These are phyloP conservation scores for Creontiades dilutus DNA, from an alignment of 2,888 invertebrate genomes.

Conservation along the genomic window DNA sequence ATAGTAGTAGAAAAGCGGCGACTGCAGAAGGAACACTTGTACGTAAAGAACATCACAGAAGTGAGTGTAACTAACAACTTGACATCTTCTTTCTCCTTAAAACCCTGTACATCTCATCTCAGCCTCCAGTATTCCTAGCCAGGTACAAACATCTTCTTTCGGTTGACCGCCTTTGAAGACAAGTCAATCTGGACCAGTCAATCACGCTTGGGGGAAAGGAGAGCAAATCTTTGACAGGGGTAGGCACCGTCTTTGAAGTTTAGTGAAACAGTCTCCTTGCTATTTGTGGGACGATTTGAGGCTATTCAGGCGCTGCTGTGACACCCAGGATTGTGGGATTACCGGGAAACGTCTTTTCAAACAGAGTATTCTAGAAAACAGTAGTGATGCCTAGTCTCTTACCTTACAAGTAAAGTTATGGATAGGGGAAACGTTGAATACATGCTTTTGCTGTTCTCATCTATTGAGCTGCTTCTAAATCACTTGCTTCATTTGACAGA, in stretches of 20 bases:
- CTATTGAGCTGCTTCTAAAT: too few relatives aligned
- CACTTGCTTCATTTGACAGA: too few relatives aligned
- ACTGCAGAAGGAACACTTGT: conserved; percentile 27
- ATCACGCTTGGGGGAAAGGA: conserved; percentile 41
- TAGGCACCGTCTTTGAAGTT: conserved; percentile 53
- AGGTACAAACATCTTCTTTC: conserved; percentile 37
- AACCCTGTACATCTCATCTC: conserved; percentile 9
- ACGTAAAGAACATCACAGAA: neutral
- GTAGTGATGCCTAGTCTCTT: neutral
- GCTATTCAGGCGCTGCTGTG: neutral
- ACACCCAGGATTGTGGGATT: neutral
- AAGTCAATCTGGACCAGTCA: conserved; percentile 70
- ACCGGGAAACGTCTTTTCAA: neutral
- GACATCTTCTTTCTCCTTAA: conserved; percentile 28
- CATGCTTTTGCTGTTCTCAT: too few relatives aligned
- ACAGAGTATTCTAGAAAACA: neutral
- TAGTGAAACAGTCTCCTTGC: neutral
- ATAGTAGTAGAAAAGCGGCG: neutral
- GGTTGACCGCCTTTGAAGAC: conserved; percentile 70
- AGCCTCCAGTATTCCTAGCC: conserved; percentile 4
- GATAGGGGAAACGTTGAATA: too few relatives aligned
- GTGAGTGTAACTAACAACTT: conserved; percentile 40
- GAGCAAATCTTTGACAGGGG: conserved; percentile 13
- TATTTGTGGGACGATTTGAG: neutral
- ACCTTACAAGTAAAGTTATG: too few relatives aligned